These are phyloP conservation scores for Urosaurus nigricauda DNA, from an alignment of 2,797 vertebrate species.

Conservation along the genomic window DNA sequence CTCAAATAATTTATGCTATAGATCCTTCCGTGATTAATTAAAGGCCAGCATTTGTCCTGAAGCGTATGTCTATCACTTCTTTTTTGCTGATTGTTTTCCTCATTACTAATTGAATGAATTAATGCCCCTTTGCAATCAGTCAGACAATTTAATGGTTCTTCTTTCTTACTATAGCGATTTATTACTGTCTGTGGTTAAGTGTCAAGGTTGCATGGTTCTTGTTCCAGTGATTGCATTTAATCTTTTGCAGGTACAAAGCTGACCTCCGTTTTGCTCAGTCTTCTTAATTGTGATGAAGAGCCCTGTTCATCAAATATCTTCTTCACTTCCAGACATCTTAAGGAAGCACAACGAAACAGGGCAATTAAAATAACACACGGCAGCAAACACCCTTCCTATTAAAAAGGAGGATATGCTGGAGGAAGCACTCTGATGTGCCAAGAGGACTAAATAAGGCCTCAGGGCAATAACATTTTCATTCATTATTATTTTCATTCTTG, in stretches of 20 bases:
- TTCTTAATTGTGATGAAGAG: conserved; percentile 50
- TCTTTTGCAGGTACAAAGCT: conserved; percentile 39
- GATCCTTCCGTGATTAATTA: conserved; percentile 45
- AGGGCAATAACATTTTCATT: too few species aligned
- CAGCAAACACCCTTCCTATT: conserved; percentile 17
- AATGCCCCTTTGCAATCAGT: conserved; percentile 47
- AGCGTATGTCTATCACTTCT: conserved; percentile 33
- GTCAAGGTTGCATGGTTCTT: conserved; percentile 36
- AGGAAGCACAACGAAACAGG: conserved; percentile 33
- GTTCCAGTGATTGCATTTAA: conserved; percentile 48
- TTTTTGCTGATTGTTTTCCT: conserved; percentile 53
- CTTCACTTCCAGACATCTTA: conserved; percentile 21
- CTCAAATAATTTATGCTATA: conserved; percentile 53
- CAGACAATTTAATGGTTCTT: conserved; percentile 39
- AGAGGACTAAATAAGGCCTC: not conserved
- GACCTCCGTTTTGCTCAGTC: conserved; percentile 40
- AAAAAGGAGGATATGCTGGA: not conserved
- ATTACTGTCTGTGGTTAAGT: conserved; percentile 41
- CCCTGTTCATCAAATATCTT: conserved; percentile 18
- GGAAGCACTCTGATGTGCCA: not conserved
- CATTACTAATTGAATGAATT: conserved; percentile 38
- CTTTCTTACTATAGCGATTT: conserved; percentile 33
- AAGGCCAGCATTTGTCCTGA: conserved; percentile 43
- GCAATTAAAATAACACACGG: conserved; percentile 36
- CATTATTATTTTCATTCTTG: not conserved